Percentiles rank a stretch among this genome's conserved stretches.
phyloP scores from a whole-genome alignment of 2,797 vertebrate genomes.

The Sparus aurata region DNA sequence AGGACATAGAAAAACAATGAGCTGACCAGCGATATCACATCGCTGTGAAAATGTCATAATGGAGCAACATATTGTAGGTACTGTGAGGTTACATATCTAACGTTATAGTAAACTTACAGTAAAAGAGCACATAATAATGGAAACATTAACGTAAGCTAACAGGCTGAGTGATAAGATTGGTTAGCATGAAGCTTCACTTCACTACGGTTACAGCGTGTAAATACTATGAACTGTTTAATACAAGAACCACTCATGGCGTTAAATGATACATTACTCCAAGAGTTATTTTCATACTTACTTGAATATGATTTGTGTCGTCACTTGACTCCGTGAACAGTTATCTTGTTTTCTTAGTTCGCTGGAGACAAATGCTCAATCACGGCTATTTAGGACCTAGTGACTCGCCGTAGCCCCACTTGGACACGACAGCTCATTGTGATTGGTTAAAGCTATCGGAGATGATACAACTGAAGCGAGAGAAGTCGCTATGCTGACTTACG shows the following conservation, averaged over 20 bases:
- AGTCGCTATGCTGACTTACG: rapidly evolving
- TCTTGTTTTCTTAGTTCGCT: slow-evolving; percentile 17
- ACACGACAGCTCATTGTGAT: slow-evolving; percentile 87
- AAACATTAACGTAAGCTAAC: slow-evolving; percentile 19
- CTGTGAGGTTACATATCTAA: neutral
- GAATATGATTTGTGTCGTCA: neutral
- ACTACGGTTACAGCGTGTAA: neutral
- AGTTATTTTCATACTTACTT: slow-evolving; percentile 4
- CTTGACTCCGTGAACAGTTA: slow-evolving; percentile 16
- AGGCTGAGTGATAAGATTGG: neutral
- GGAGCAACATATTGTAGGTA: too few relatives aligned
- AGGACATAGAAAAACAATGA: neutral
- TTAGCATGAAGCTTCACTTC: slow-evolving; percentile 6
- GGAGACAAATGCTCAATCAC: neutral
- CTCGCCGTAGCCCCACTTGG: slow-evolving; percentile 76
- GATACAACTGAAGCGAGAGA: slow-evolving; percentile 2
- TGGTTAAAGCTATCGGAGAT: slow-evolving; percentile 60
- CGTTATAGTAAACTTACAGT: neutral
- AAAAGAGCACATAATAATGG: neutral
- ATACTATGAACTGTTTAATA: neutral
- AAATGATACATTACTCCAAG: rapidly evolving
- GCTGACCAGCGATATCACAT: neutral
- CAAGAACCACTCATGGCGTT: too few relatives aligned
- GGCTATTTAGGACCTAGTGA: slow-evolving; percentile 15
- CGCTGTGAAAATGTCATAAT: neutral